phyloP scores from a whole-genome alignment of 2,113 vertebrate species.

The Eurystomus gularis region DNA sequence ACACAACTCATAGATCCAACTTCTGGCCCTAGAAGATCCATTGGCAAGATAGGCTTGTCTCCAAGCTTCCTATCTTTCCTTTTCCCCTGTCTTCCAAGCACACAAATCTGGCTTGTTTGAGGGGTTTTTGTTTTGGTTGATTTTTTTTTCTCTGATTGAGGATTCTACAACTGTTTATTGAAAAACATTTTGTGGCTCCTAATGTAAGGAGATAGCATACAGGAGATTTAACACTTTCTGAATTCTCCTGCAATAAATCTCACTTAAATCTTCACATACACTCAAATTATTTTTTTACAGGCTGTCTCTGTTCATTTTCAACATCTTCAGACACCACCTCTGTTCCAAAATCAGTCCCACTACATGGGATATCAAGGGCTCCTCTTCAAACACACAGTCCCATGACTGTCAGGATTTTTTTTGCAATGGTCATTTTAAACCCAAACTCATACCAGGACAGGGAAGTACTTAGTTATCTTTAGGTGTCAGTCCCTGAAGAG shows the following conservation, averaged over 20 bases:
- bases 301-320: background rate
- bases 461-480: background rate
- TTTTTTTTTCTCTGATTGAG: too few relatives aligned
- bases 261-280: background rate
- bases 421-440: background rate
- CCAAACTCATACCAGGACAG: background rate
- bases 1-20: too few relatives aligned
- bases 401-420: background rate
- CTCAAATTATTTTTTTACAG: background rate
- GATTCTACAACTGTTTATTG: background rate
- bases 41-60: too few relatives aligned
- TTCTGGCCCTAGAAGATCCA: too few relatives aligned
- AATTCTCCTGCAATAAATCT: background rate
- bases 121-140: background rate
- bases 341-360: background rate
- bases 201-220: background rate
- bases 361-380: background rate
- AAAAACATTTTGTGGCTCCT: background rate
- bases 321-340: background rate
- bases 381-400: background rate
- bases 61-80: too few relatives aligned
- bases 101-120: background rate
- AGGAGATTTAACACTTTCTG: background rate
- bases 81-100: too few relatives aligned
- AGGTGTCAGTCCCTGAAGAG: background rate